A percentile compares a stretch with the other conserved stretches of the same genome.
These are phyloP conservation scores for Sminthurinus signatus DNA, from an alignment of 1,140 invertebrate species.

Conservation along the genomic window DNA sequence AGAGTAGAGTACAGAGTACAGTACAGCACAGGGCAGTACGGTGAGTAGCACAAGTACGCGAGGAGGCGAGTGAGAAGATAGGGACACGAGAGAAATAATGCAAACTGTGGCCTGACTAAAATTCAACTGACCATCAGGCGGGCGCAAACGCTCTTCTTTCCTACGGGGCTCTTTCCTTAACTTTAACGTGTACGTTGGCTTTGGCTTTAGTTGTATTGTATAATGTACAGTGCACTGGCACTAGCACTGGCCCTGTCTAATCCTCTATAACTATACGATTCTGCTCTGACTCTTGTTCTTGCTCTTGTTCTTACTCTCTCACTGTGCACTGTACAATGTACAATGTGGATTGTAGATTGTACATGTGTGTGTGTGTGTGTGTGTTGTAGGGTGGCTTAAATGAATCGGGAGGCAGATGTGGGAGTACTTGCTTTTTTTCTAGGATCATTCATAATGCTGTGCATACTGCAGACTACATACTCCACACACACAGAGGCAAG, in stretches of 20 bases:
- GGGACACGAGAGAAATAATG: neutral
- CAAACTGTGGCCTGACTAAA: slow-evolving; percentile 30
- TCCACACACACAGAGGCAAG: neutral
- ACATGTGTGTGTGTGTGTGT: no score
- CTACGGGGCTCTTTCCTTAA: neutral
- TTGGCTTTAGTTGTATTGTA: no score
- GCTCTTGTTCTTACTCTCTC: no score
- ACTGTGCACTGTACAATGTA: no score
- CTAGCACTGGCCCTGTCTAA: neutral
- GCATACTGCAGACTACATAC: neutral
- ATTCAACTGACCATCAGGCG: slow-evolving; percentile 33
- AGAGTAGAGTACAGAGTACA: no score
- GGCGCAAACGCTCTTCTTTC: slow-evolving; percentile 30
- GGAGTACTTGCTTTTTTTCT: slow-evolving; percentile 18
- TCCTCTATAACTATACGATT: neutral
- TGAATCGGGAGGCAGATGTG: slow-evolving; percentile 40
- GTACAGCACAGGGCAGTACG: no score
- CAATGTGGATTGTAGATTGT: no score
- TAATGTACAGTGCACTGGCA: no score
- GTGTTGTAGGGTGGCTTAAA: slow-evolving; percentile 30
- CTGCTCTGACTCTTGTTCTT: neutral
- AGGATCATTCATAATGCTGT: slow-evolving; percentile 14
- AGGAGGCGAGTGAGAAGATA: no score
- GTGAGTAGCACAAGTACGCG: no score
- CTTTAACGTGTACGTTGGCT: neutral